These are phyloP conservation scores for Tuberolachnus salignus DNA, from an alignment of 2,888 invertebrate species.

Conservation along the genomic window DNA sequence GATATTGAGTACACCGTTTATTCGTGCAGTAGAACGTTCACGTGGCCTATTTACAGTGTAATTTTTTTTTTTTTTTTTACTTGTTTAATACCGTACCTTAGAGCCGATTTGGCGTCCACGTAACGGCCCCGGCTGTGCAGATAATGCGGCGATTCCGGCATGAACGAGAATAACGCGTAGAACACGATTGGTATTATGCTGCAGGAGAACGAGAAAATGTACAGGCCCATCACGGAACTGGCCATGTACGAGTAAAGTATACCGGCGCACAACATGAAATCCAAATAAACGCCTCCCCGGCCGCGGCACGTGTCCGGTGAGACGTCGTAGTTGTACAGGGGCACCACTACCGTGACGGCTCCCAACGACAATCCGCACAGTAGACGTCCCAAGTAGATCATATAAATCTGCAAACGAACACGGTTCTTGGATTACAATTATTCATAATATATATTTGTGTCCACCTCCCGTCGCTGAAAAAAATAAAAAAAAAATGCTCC, in stretches of 20 bases:
- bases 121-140: constrained; percentile 57
- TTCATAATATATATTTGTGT: no score
- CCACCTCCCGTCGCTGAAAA: not conserved
- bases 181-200: constrained; percentile 57
- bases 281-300: constrained; percentile 64
- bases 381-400: constrained; percentile 60
- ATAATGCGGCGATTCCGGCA: constrained; percentile 59
- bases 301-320: constrained; percentile 64
- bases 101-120: constrained; percentile 56
- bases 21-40: no score
- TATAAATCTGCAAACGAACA: constrained; percentile 52
- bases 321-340: constrained; percentile 64
- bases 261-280: constrained; percentile 64
- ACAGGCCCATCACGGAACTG: constrained; percentile 63
- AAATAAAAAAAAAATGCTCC: no score
- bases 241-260: constrained; percentile 63
- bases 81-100: constrained; percentile 27
- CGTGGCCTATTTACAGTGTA: no score
- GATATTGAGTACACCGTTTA: no score
- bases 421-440: no score
- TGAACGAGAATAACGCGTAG: constrained; percentile 57
- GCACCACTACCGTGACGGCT: constrained; percentile 63
- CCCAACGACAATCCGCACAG: constrained; percentile 64
- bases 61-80: no score
- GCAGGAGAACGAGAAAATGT: constrained; percentile 60